Evolutionary conservation across 2,113 vertebrate genomes (phyloP).

Genomic region (Heteronetta atricapilla): DNA sequence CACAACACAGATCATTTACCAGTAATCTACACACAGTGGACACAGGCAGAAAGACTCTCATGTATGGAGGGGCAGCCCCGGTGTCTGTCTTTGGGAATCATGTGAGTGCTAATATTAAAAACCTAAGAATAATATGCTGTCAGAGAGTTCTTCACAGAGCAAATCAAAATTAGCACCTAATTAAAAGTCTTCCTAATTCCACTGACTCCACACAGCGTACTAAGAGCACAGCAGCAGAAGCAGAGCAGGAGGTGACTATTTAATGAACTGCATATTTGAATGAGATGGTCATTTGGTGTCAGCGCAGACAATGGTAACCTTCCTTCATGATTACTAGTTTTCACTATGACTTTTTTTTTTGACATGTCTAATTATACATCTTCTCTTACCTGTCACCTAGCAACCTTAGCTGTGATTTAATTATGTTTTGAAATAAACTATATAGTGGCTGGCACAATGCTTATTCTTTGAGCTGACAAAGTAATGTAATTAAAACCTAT

Average conservation of each 20-base stretch:
- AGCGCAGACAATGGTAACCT: constrained; percentile 14
- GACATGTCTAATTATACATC: constrained; percentile 26
- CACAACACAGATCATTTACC: not conserved
- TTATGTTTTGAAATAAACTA: not conserved
- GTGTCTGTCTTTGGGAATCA: not conserved
- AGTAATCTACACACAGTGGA: not conserved
- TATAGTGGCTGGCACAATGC: not conserved
- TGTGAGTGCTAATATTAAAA: not conserved
- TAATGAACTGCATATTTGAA: constrained; percentile 29
- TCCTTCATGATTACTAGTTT: constrained; percentile 8
- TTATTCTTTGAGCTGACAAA: not conserved
- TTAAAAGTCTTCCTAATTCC: not conserved
- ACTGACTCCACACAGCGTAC: not conserved
- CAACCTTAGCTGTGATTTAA: constrained; percentile 29
- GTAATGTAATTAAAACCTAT: not conserved
- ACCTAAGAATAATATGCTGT: not conserved
- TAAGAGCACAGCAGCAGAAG: not conserved
- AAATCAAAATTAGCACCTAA: constrained; percentile 31
- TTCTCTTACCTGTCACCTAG: constrained; percentile 42
- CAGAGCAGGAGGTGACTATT: not conserved
- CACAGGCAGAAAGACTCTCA: not conserved
- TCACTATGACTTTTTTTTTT: not conserved
- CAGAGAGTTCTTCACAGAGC: not conserved
- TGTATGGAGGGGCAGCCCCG: accelerated
- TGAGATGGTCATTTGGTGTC: constrained; percentile 32